Evolutionary conservation across 2,888 invertebrate genomes (phyloP), one percentile per base, ranked within the genome.

Genomic region (Melinopterus prodromus): DNA sequence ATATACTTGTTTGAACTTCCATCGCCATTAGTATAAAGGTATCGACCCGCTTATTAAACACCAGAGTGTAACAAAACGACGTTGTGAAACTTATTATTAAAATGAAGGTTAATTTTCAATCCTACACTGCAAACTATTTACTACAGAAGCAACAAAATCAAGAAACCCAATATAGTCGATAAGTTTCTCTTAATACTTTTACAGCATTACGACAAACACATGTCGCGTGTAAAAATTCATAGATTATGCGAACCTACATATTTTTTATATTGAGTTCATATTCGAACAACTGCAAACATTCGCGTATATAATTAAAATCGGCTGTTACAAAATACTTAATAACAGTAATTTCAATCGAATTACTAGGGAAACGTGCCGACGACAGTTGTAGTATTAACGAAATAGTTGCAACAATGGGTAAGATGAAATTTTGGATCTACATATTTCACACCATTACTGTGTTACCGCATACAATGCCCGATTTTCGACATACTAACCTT

Each of bases 391-490:
- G 12, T 53, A 53, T 53, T 53, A 53, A 53, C 53, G 53, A 53
- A 53, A 53, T 12, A 53, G 9, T 53, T 26, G 26, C 26, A 53
- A 53, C 53, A 53, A 53, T 53, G 53, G 53, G 53, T 12, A 53
- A 53, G 53, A 53, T 53, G 53, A 53, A 53, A 53, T 53, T 53
- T 53, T 53, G 53, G 53, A 53, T 53, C 53, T 53, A 53, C 53
- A 53, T 53, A 53, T 53, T 53, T 53, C 53, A 53, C 53, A 53
- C 53, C 53, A 53, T 53, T 53, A 53, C 12, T 7, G 53, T 53
- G 53, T 53, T 53, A 6, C 53, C 53, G 12, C 12, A 53, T 53
- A 53, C 53, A 53, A 53, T 53, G 53, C 9, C 53, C 53, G 53
- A 53, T 53, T 53, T 53, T 53, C 53, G 53, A 53, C 53, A 53